A percentile compares a stretch with the other conserved stretches of the same genome.
These are phyloP conservation scores for Pteruthius melanotis DNA, from an alignment of 2,113 vertebrate genomes.

Conservation along the genomic window DNA sequence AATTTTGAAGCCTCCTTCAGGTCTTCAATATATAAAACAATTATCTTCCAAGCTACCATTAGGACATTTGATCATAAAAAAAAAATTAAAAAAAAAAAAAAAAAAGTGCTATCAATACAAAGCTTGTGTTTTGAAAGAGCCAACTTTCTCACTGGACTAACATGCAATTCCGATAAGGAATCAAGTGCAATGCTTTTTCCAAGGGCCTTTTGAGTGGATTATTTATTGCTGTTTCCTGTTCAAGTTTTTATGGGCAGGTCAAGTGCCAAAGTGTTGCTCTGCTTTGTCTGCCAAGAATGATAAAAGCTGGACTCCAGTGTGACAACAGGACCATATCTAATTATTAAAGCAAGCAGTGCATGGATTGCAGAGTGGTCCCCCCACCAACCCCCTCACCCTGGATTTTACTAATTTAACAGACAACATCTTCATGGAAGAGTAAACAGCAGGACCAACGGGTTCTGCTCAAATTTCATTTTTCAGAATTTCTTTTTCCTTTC, in stretches of 20 bases:
- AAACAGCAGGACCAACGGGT: neutral
- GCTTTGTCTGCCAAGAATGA: conserved; percentile 46
- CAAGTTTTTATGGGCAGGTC: conserved; percentile 61
- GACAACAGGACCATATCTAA: conserved; percentile 40
- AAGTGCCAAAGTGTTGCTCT: conserved; percentile 51
- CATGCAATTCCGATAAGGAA: conserved; percentile 3
- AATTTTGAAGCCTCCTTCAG: neutral
- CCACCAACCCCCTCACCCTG: neutral
- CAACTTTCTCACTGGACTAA: neutral
- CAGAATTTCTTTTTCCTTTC: neutral
- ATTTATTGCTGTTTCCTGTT: conserved; percentile 61
- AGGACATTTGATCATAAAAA: neutral
- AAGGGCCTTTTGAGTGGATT: conserved; percentile 57
- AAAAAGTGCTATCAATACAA: neutral
- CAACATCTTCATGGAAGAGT: neutral
- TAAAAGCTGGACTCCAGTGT: conserved; percentile 38
- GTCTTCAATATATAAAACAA: neutral
- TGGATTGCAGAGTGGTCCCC: neutral
- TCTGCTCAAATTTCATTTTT: neutral
- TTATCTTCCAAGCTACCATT: neutral
- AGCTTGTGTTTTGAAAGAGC: neutral
- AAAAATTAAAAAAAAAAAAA: neutral
- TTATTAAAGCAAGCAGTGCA: conserved; percentile 33
- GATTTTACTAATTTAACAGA: neutral
- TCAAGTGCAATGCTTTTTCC: conserved; percentile 34